These are phyloP conservation scores for Branchellion lobata DNA, from an alignment of 2,888 invertebrate species.

Conservation along the genomic window DNA sequence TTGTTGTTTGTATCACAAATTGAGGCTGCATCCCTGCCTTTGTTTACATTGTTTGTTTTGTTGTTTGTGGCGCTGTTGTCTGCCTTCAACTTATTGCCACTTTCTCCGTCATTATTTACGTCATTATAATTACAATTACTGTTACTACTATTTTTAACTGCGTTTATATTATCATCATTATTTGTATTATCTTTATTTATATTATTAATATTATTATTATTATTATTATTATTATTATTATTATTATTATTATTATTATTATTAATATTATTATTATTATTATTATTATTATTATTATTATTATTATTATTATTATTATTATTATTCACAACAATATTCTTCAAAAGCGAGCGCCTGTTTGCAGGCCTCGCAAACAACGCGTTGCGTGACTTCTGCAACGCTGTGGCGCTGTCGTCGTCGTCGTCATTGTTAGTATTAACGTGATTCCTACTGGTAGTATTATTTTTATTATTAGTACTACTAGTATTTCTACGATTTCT, in stretches of 20 bases:
- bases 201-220: conserved; percentile 25
- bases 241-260: neutral
- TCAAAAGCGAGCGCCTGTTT: neutral
- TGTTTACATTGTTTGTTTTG: neutral
- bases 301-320: conserved; percentile 10
- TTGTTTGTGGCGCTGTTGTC: neutral
- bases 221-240: conserved; percentile 32
- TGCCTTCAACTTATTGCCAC: neutral
- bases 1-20: neutral
- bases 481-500: too few species aligned
- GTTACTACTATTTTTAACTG: neutral
- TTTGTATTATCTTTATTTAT: neutral
- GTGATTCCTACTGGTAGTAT: too few species aligned
- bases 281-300: conserved; percentile 14
- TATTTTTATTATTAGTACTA: too few species aligned
- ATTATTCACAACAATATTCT: neutral
- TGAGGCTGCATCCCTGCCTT: too few species aligned
- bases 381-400: neutral
- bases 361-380: neutral
- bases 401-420: neutral
- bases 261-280: neutral
- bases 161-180: neutral
- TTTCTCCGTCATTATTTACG: neutral
- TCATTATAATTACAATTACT: neutral
- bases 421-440: neutral